Evolutionary conservation across 2,888 invertebrate genomes (phyloP).

Genomic region (Cenopis cana): DNA sequence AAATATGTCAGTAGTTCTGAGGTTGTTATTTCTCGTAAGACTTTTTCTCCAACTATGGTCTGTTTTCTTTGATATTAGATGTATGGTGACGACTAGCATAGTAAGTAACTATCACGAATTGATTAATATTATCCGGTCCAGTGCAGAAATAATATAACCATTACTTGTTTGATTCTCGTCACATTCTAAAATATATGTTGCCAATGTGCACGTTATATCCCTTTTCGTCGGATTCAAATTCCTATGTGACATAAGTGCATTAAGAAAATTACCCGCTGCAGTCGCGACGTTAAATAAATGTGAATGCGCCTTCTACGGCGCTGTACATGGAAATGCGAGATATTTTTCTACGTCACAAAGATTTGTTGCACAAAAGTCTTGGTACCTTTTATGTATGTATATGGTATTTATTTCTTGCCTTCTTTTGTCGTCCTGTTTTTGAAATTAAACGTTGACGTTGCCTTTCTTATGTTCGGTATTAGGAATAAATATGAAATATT

Average conservation of each 20-base stretch:
- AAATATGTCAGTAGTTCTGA: neutral
- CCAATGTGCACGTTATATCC: constrained; percentile 3
- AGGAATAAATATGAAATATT: constrained; percentile 11
- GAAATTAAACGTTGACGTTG: constrained; percentile 23
- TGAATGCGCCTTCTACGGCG: constrained; percentile 30
- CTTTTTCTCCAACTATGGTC: no score
- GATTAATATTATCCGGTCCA: no score
- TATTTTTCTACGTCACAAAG: constrained; percentile 44
- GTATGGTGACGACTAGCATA: neutral
- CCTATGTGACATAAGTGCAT: constrained; percentile 35
- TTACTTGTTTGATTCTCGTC: no score
- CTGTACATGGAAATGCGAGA: constrained; percentile 43
- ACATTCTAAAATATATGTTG: neutral
- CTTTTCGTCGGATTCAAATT: constrained; percentile 19
- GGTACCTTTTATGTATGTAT: constrained; percentile 32
- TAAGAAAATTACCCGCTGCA: constrained; percentile 41
- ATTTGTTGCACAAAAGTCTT: constrained; percentile 43
- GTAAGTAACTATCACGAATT: no score
- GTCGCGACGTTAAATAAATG: constrained; percentile 40
- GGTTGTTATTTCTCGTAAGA: neutral
- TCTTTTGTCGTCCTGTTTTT: constrained; percentile 7
- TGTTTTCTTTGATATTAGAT: no score
- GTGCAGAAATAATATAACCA: no score
- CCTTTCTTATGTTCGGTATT: constrained; percentile 7
- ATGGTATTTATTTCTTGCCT: constrained; percentile 27